Percentiles rank a stretch among this genome's conserved stretches.
These are phyloP conservation scores for Meriones unguiculatus DNA, from an alignment of 2,113 vertebrate genomes.

Conservation along the genomic window DNA sequence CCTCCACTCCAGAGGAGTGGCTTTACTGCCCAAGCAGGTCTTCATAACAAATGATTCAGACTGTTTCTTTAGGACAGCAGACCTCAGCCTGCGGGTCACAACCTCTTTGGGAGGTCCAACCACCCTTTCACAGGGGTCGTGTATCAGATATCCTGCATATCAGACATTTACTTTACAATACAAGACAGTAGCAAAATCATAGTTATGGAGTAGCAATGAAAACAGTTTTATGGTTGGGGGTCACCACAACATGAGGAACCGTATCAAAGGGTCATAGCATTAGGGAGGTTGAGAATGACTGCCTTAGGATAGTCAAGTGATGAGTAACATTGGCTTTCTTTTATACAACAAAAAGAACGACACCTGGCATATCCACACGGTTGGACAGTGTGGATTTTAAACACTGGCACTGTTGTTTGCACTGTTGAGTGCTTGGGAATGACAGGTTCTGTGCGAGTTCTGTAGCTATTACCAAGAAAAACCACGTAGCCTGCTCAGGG, in stretches of 20 bases:
- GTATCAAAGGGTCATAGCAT: not conserved
- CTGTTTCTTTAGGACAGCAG: conserved; percentile 63
- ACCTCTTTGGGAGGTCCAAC: not conserved
- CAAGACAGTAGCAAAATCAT: not conserved
- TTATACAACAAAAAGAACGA: conserved; percentile 52
- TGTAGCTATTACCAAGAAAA: not conserved
- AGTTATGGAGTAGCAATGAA: not conserved
- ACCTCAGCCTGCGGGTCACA: not conserved
- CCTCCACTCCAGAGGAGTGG: not conserved
- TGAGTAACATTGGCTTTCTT: conserved; percentile 59
- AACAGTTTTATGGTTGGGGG: not conserved
- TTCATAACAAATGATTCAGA: conserved; percentile 75
- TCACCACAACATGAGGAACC: not conserved
- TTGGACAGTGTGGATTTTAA: conserved; percentile 61
- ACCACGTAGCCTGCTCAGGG: not conserved
- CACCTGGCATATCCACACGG: conserved; percentile 60
- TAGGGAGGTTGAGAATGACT: not conserved
- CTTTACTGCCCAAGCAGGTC: conserved; percentile 73
- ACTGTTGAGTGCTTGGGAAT: not conserved
- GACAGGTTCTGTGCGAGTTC: conserved; percentile 20
- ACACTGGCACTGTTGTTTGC: not conserved
- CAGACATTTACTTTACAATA: not conserved
- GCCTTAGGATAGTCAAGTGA: conserved; percentile 31
- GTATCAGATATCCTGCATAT: not conserved
- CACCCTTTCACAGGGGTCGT: not conserved